A percentile compares a stretch with the other conserved stretches of the same genome.
Evolutionary conservation across 2,113 vertebrate species (phyloP).

Genomic region (Tyrannus savana): DNA sequence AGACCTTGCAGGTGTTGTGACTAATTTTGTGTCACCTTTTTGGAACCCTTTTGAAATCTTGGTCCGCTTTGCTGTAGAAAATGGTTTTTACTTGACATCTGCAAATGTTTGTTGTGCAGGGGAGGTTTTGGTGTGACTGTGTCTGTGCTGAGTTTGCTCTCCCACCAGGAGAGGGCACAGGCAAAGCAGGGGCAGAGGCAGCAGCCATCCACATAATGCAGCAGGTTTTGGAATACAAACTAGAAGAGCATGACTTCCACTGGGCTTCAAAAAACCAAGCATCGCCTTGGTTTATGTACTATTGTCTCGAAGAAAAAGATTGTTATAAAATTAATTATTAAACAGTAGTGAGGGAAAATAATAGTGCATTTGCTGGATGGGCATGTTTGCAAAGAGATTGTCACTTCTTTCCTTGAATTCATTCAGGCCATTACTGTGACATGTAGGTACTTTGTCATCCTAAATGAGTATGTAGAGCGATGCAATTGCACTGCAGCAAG

Average conservation of each 20-base stretch:
- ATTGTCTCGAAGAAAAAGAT: neutral
- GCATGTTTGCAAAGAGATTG: neutral
- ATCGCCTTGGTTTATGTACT: neutral
- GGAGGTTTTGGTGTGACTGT: neutral
- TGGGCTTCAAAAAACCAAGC: neutral
- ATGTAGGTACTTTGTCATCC: neutral
- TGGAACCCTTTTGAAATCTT: neutral
- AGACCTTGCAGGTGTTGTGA: neutral
- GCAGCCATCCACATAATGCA: neutral
- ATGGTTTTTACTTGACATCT: neutral
- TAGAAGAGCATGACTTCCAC: neutral
- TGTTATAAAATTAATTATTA: neutral
- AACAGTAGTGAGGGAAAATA: neutral
- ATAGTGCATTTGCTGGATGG: neutral
- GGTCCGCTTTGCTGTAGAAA: neutral
- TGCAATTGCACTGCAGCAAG: neutral
- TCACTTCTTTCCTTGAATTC: neutral
- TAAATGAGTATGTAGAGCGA: neutral
- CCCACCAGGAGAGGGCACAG: neutral
- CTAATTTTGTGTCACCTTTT: neutral
- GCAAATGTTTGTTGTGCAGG: neutral
- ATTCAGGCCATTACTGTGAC: neutral
- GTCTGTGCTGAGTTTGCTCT: rapidly evolving
- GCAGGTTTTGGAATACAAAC: neutral
- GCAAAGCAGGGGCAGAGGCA: neutral